Evolutionary conservation across 2,113 vertebrate species (phyloP), one percentile per base, ranked within the genome.

Genomic region (Calyptomena viridis): DNA sequence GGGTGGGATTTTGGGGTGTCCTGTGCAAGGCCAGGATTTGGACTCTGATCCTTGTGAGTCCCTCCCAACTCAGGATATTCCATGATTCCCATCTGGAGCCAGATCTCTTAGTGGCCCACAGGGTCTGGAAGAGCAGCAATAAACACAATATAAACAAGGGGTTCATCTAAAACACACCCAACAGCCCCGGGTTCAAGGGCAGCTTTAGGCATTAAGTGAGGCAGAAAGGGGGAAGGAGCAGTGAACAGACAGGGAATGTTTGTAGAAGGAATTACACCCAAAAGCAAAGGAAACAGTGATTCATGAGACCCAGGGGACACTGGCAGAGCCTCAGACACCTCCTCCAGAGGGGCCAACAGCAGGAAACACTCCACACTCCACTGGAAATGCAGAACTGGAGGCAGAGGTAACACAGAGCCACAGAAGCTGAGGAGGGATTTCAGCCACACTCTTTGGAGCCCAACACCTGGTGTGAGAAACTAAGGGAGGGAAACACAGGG

Each of bases 391-490:
- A 31, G 49, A 58, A 37, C 59, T 31, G 84, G 59, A 58, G 59
- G 69, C 53, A 81, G 74, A 73, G 25, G 69, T 5, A 42, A 77
- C 5, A 25, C 79, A 85, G 79, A 85, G 77, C 88, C 44, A 44
- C 80, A 27, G 88, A 39, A 93, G 91, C 76, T 4, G 55, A 20
- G 88, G 31, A 49, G 66, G 80, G 76, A 91, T 91, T 93, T 86
- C 50, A 83, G 72, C 31, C 22, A 35, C 35, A 3, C n/a, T n/a
- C 79, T 24, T 59, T 21, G 47, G 66, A 93, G 60, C 50, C 60
- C 71, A 55, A 72, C 95, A 97, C 90, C 95, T 97, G 95, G 89
- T 40, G 33, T 22, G 8, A 9, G 94, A 94, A 97, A 94, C 68
- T 53, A 83, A 88, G 17, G 20, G 73, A 14, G 25, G 72, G 76